phyloP scores from a whole-genome alignment of 2,113 vertebrate species.

The Pelobates fuscus region DNA sequence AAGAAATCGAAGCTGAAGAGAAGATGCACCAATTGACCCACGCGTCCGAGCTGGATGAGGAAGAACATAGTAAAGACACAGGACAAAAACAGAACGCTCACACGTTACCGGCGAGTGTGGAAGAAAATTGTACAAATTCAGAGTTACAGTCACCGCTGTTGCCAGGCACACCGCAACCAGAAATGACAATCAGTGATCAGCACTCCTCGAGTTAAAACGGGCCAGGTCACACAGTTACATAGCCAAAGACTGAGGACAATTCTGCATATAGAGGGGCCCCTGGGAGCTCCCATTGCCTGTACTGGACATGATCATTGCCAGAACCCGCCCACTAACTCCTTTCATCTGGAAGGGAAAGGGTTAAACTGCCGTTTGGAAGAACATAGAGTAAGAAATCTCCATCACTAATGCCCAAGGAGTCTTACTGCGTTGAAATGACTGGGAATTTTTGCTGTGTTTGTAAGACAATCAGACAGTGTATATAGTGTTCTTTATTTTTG shows the following conservation, averaged over 20 bases:
- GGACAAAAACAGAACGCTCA: background rate
- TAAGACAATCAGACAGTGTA: slow-evolving; percentile 40
- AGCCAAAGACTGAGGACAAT: background rate
- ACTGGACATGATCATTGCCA: background rate
- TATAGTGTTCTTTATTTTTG: slow-evolving; percentile 44
- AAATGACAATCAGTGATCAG: background rate
- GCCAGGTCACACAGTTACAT: too few relatives aligned
- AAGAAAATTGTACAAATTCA: background rate
- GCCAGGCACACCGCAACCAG: background rate
- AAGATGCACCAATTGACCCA: slow-evolving; percentile 75
- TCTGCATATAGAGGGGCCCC: background rate
- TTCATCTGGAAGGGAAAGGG: slow-evolving; percentile 22
- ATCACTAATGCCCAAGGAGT: slow-evolving; percentile 15
- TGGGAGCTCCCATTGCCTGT: background rate
- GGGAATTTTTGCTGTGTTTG: slow-evolving; percentile 46
- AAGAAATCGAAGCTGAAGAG: slow-evolving; percentile 96
- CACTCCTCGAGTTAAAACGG: slow-evolving; percentile 1
- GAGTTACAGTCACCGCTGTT: background rate
- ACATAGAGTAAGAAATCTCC: slow-evolving; percentile 6
- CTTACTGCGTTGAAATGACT: slow-evolving; percentile 26
- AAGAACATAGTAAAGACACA: background rate
- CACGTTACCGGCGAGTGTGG: background rate
- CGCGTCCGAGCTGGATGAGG: slow-evolving; percentile 8
- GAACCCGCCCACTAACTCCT: background rate
- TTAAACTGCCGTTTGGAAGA: slow-evolving; percentile 32